A percentile compares a stretch with the other conserved stretches of the same genome.
phyloP scores from a whole-genome alignment of 2,888 invertebrate species.

The Rapana venosa region DNA sequence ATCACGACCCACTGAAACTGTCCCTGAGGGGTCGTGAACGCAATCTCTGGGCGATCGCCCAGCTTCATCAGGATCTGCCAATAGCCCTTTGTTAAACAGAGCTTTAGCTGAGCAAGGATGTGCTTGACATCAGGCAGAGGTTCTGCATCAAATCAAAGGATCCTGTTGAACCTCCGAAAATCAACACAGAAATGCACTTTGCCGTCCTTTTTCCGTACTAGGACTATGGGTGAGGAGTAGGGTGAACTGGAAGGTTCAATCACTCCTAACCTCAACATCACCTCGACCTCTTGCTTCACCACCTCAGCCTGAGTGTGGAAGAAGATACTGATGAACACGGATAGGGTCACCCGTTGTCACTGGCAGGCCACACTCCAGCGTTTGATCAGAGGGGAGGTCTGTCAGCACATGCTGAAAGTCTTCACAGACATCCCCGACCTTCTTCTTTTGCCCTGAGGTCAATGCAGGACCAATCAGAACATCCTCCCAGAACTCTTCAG shows the following conservation, averaged over 20 bases:
- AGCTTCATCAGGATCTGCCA: constrained; percentile 28
- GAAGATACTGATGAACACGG: neutral
- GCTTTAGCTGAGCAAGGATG: neutral
- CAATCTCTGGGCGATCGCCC: neutral
- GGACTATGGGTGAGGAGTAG: constrained; percentile 9
- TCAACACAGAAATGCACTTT: constrained; percentile 7
- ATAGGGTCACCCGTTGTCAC: constrained; percentile 20
- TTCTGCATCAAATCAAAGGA: constrained; percentile 53
- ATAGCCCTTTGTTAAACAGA: constrained; percentile 33
- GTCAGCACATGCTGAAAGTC: constrained; percentile 35
- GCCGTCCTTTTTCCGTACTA: constrained; percentile 32
- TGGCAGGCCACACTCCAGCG: constrained; percentile 27
- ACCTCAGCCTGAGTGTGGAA: neutral
- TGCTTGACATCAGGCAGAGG: constrained; percentile 42
- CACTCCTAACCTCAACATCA: constrained; percentile 43
- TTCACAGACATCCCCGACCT: neutral
- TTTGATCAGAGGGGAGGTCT: constrained; percentile 33
- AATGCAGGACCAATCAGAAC: neutral
- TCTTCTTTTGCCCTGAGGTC: neutral
- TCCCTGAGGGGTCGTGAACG: neutral
- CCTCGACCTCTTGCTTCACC: constrained; percentile 28
- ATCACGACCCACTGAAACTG: constrained; percentile 35
- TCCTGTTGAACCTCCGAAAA: constrained; percentile 51
- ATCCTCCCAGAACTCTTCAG: neutral
- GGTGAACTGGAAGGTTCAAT: constrained; percentile 24